Evolutionary conservation across 2,797 vertebrate genomes (phyloP), one percentile per base, ranked within the genome.

Genomic region (Vultur gryphus): DNA sequence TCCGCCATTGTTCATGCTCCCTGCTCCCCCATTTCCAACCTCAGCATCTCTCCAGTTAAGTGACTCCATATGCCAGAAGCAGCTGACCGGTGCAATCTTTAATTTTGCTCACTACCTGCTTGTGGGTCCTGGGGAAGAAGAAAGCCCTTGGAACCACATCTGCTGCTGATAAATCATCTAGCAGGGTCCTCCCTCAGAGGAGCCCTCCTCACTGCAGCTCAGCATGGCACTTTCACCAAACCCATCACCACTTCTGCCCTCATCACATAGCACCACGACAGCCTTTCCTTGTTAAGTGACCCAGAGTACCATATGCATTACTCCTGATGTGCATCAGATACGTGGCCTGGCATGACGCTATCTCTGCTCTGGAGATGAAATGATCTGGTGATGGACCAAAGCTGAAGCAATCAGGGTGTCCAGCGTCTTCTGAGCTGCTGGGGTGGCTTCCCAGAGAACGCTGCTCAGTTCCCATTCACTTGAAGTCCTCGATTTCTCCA

Each of bases 401-500:
- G 17, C 29, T 61, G 64, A 77, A 66, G 23, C 14, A 43, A 13
- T 20, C 33, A n/a, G 41, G 1, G 6, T 39, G 9, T 28, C 46
- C 35, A 24, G 39, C 65, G 29, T 54, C 29, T 58, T 66, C 35
- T 43, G 24, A 73, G 33, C 21, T 66, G 49, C 28, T 58, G 26
- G n/a, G 11, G 33, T 26, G 43, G 8, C 24, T 48, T 11, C 57
- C 24, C 3, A 2, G 57, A 41, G 35, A 57, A 69, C 3, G 20
- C 37, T 19, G 18, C 61, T 44, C 19, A 4, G 29, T 2, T 62
- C 43, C 21, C n/a, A 4, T 4, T 49, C 10, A 7, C 62, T 58
- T 1, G 0, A 26, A 7, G 3, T 11, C 33, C 55, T 23, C 1
- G 0, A 4, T n/a, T 70, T 41, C 31, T 55, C 31, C 57, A 9